Base-by-base conservation (phyloP, 2,888 invertebrate genomes). In the Microplitis manilae region DNA sequence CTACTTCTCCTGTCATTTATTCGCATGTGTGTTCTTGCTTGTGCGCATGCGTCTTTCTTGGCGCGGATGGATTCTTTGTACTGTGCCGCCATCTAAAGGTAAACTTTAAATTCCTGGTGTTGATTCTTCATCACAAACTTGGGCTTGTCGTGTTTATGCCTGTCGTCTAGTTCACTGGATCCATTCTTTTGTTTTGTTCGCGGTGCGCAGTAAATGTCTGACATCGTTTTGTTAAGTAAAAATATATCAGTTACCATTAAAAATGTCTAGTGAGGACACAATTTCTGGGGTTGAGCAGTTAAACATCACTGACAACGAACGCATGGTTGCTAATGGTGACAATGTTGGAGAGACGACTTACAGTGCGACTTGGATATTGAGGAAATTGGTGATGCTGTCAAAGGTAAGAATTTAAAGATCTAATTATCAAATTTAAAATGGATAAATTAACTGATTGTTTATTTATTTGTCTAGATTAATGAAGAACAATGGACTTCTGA, bases 281-380 rank as follows among this genome's bases (percentile, higher is more conserved):
- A 15, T 59, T 61, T 15, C 78, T 15, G 64, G 78, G n/a, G 76
- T 88, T 69, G 86, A 88, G 61, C 79, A 84, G 0, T 80, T 81
- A 73, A 83, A 89, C 77, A 82, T 88, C 68, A 85, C 89, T 77
- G 90, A 91, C 81, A 88, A 88, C 15, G 90, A 90, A 81, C 87
- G 89, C 71, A 89, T 90, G 84, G 85, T 84, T 13, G 90, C 95
- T 73, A 92, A 92, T 84, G 96, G 96, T 17, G 96, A 96, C 90
- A 94, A 94, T 1, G 94, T 96, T 77, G 96, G 96, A 8, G 92
- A 94, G 79, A 96, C 96, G 0, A 92, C 95, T 40, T 96, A 95
- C 87, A 96, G 96, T 86, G 94, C 84, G 40, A 86, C 87, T 68
- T 89, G 89, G 88, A 86, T 87, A 78, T 80, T 89, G 40, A 84